Base-by-base conservation (phyloP, 2,888 invertebrate species). In the Galerucella pusilla region DNA sequence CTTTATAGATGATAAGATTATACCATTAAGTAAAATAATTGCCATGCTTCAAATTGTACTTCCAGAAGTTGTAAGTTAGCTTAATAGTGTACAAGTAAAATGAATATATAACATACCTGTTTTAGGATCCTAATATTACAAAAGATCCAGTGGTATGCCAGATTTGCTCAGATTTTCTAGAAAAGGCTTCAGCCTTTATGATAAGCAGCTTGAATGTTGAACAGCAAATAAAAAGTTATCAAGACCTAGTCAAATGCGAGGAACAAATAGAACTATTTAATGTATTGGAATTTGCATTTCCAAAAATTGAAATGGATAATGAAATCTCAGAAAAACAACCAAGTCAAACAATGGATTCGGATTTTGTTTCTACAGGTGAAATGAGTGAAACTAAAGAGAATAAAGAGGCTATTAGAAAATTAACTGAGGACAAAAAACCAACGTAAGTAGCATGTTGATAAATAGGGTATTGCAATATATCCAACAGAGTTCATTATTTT, bases 251-350 rank as follows among this genome's bases (percentile, higher is more conserved):
- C 14, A 77, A 78, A 49, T 68, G 75, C 14, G 74, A 77, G 10
- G 76, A 77, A 14, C 66, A 77, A 74, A 77, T 79, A 16, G 78
- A 79, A 64, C 66, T 79, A 20, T 78, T 77, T 52, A 78, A 75
- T 63, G 79, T 79, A 46, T 66, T 79, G 66, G 79, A 79, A 68
- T 79, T 77, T 72, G 79, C 79, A 14, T 79, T 79, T 76, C 79
- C 79, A 16, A 79, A 79, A 74, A 69, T 79, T 54, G 79, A 79
- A 76, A 78, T 79, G 79, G 79, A 78, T 49, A 61, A 54, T 68
- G 76, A 76, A 42, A 28, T 35, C 10, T 74, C 67, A 35, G 68
- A 68, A 14, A 68, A 75, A 35, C 59, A 67, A 25, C 60, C 70
- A 45, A 60, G 68, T 25, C 57, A 68, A 57, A 59, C 64, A 52